phyloP scores from a whole-genome alignment of 1,140 invertebrate genomes.

The Drosophila funebris region DNA sequence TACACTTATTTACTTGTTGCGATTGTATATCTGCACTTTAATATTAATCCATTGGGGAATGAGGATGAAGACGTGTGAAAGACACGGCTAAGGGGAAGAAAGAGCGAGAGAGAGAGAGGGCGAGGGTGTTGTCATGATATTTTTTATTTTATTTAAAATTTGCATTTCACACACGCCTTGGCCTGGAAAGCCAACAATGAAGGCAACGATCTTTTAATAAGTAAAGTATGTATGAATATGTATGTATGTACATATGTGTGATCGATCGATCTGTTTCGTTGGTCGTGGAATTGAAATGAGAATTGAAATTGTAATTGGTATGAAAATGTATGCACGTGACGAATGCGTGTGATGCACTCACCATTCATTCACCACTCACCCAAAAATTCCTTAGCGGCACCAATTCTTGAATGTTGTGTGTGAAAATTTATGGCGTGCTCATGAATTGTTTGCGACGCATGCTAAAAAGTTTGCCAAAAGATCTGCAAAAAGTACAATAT shows the following conservation, averaged over 20 bases:
- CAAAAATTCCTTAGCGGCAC: slow-evolving; percentile 64
- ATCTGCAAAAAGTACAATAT: slow-evolving; percentile 9
- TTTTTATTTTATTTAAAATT: slow-evolving; percentile 40
- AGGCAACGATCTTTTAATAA: slow-evolving; percentile 70
- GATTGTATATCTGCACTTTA: slow-evolving; percentile 39
- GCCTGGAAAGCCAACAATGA: slow-evolving; percentile 70
- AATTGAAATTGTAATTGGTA: slow-evolving; percentile 20
- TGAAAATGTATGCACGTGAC: slow-evolving; percentile 60
- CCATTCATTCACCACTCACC: slow-evolving; percentile 43
- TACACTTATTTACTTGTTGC: slow-evolving; percentile 36
- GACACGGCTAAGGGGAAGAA: background rate
- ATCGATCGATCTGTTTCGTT: slow-evolving; percentile 52
- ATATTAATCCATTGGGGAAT: slow-evolving; percentile 43
- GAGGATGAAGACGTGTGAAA: background rate
- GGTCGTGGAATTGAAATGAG: slow-evolving; percentile 43
- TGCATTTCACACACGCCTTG: slow-evolving; percentile 73
- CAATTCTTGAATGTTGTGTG: slow-evolving; percentile 44
- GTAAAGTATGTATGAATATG: slow-evolving; percentile 16
- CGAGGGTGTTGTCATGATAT: slow-evolving; percentile 68
- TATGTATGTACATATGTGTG: slow-evolving; percentile 27
- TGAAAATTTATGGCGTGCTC: slow-evolving; percentile 70
- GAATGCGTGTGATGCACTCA: slow-evolving; percentile 54
- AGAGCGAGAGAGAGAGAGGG: background rate
- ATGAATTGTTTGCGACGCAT: slow-evolving; percentile 44
- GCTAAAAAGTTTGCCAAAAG: slow-evolving; percentile 46